A percentile compares a stretch with the other conserved stretches of the same genome.
phyloP scores from a whole-genome alignment of 2,113 vertebrate species.

The Elgaria multicarinata region DNA sequence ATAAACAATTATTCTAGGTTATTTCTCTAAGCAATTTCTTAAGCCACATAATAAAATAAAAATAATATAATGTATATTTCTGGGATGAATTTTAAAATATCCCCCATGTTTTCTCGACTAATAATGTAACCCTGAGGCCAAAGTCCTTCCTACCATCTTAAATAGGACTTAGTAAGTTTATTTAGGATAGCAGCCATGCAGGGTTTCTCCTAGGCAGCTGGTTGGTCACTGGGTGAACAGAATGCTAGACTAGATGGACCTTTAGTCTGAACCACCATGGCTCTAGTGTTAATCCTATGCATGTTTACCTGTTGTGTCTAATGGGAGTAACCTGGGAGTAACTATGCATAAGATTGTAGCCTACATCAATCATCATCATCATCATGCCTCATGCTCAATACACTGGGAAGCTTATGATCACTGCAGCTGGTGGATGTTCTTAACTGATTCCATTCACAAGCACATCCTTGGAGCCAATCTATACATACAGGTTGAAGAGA shows the following conservation, averaged over 20 bases:
- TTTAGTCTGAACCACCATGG: too few relatives aligned
- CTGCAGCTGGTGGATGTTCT: not conserved
- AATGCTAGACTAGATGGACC: too few relatives aligned
- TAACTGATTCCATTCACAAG: not conserved
- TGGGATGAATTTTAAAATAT: not conserved
- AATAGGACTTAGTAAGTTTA: not conserved
- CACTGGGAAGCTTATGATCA: not conserved
- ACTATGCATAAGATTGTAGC: not conserved
- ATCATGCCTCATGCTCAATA: not conserved
- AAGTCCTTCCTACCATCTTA: not conserved
- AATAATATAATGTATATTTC: too few relatives aligned
- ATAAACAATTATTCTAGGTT: not conserved
- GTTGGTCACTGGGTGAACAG: too few relatives aligned
- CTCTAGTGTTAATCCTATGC: not conserved
- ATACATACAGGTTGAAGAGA: not conserved
- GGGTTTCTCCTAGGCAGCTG: too few relatives aligned
- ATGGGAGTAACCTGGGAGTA: not conserved
- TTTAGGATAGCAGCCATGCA: not conserved
- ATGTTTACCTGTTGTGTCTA: not conserved
- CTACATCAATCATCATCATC: not conserved
- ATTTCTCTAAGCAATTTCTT: not conserved
- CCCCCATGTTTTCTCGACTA: not conserved
- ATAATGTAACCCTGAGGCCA: not conserved
- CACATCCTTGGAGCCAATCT: not conserved
- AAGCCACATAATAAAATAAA: not conserved